Conservation (phyloP, 2,797 vertebrate genomes). For the Meriones psammophilus region DNA sequence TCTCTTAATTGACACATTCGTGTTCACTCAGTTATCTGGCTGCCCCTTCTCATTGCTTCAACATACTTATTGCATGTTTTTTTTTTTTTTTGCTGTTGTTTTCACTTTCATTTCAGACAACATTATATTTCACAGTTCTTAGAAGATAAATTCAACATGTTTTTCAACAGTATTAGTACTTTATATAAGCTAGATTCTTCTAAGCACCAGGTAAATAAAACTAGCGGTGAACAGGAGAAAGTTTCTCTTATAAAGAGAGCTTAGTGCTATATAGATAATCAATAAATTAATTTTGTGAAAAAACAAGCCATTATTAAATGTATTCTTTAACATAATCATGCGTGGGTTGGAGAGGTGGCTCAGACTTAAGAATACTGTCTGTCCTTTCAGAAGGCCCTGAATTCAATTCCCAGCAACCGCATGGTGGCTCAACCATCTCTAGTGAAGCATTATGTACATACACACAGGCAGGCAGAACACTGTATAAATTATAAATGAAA, state of each 20-base stretch:
- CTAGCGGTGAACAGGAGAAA: background rate
- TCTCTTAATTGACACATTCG: background rate
- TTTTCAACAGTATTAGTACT: background rate
- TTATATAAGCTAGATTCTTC: background rate
- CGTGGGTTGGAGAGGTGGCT: no score
- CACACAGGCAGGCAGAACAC: no score
- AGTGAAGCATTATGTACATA: no score
- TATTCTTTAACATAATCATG: background rate
- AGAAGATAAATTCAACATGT: background rate
- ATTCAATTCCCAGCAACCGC: no score
- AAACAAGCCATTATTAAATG: background rate
- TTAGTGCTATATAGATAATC: background rate
- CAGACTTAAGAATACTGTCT: no score
- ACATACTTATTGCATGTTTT: background rate
- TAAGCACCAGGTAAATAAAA: background rate
- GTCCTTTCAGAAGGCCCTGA: no score
- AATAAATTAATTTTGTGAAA: background rate
- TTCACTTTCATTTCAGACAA: background rate
- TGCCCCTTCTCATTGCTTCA: background rate
- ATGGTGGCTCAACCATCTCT: no score
- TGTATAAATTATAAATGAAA: no score
- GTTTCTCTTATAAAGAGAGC: background rate
- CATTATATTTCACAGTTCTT: background rate
- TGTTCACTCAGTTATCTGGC: background rate
- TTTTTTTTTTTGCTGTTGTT: conserved; percentile 20